Evolutionary conservation across 2,113 vertebrate species (phyloP).

Genomic region (Hydrochoerus hydrochaeris): DNA sequence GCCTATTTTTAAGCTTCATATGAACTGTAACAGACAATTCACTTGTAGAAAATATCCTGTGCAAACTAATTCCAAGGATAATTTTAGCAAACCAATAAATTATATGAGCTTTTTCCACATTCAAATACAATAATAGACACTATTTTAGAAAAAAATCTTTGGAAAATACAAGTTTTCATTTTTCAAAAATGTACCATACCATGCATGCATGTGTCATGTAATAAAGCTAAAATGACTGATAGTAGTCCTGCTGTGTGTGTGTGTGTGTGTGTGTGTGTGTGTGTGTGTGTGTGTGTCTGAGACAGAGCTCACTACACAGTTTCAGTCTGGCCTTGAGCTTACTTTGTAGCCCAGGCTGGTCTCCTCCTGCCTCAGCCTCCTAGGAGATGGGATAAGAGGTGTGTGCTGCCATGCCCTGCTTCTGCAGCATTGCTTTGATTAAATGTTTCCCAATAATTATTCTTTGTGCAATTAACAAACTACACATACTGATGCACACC

Average conservation of each 20-base stretch:
- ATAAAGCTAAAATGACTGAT: conserved; percentile 43
- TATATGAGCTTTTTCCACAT: background rate
- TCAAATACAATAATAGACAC: conserved; percentile 42
- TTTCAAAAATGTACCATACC: background rate
- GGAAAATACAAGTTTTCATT: conserved; percentile 31
- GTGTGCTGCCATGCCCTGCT: no score
- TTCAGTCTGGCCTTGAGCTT: no score
- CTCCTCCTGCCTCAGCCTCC: no score
- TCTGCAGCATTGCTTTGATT: background rate
- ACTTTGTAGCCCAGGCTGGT: no score
- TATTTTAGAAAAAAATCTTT: conserved; percentile 54
- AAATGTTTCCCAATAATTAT: conserved; percentile 50
- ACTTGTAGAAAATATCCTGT: conserved; percentile 40
- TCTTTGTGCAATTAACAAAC: conserved; percentile 51
- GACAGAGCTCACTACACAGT: no score
- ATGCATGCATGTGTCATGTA: background rate
- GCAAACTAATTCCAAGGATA: conserved; percentile 41
- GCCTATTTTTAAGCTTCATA: conserved; percentile 33
- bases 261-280: no score
- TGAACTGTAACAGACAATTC: conserved; percentile 32
- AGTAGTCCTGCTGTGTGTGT: background rate
- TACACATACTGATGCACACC: background rate
- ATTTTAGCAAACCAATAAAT: conserved; percentile 64
- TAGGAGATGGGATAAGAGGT: no score
- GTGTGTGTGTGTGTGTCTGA: no score